Percentiles rank a stretch among this genome's conserved stretches.
Conservation (phyloP, 2,888 invertebrate genomes). For the Euzetes globulus region DNA sequence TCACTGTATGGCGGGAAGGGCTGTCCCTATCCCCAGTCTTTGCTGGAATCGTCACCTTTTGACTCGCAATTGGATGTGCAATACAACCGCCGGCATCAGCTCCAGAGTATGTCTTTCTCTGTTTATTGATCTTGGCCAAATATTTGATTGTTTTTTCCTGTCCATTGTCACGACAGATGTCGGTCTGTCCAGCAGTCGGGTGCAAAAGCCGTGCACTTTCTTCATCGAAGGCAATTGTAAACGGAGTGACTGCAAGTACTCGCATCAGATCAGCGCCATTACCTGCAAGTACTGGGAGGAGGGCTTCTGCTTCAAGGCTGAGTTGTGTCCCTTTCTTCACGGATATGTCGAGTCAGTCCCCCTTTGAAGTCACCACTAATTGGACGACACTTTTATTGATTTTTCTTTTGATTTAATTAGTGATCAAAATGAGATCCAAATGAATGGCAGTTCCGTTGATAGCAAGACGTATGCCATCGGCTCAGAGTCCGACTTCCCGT, state of each 20-base stretch:
- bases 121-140: too few species aligned
- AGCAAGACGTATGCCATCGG: constrained; percentile 37
- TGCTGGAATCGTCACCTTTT: too few species aligned
- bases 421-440: not conserved
- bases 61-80: not conserved
- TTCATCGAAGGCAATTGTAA: constrained; percentile 51
- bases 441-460: too few species aligned
- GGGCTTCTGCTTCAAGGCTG: constrained; percentile 51
- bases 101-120: too few species aligned
- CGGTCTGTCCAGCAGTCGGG: not conserved
- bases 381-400: too few species aligned
- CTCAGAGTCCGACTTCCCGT: constrained; percentile 41
- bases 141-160: not conserved
- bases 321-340: constrained; percentile 42
- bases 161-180: not conserved
- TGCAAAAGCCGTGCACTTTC: constrained; percentile 48
- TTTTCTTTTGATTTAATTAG: too few species aligned
- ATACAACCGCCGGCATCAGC: not conserved
- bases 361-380: not conserved
- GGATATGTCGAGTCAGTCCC: constrained; percentile 35
- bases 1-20: too few species aligned
- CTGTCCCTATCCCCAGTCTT: too few species aligned
- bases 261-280: constrained; percentile 50
- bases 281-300: constrained; percentile 52
- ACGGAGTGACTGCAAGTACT: constrained; percentile 51